These are phyloP conservation scores for Aleiodes sp. DNA, from an alignment of 1,140 invertebrate species.

Conservation along the genomic window DNA sequence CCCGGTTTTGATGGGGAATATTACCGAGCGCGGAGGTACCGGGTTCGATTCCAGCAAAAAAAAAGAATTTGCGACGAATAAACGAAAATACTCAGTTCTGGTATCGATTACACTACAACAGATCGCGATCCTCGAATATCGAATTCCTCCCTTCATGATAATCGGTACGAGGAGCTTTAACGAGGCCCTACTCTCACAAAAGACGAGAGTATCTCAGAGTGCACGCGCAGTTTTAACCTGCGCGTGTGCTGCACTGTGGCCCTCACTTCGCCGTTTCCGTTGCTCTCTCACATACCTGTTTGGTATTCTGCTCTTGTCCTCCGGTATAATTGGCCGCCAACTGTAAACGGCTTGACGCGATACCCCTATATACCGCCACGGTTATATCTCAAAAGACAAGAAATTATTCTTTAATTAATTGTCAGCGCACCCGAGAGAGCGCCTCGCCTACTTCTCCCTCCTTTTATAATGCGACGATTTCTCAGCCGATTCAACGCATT, in stretches of 20 bases:
- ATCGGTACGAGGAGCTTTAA: neutral
- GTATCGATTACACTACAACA: too few species aligned
- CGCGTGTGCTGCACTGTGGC: conserved; percentile 30
- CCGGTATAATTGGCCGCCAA: conserved; percentile 65
- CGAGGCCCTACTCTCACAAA: neutral
- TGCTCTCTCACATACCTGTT: conserved; percentile 45
- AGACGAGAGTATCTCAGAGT: neutral
- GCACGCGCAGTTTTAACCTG: conserved; percentile 1
- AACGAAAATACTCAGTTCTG: too few species aligned
- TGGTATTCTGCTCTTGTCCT: conserved; percentile 63
- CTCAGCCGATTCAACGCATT: neutral
- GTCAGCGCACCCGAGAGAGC: conserved; percentile 53
- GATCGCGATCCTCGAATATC: too few species aligned
- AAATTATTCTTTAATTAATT: conserved; percentile 69
- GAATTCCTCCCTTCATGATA: too few species aligned
- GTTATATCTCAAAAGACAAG: conserved; percentile 53
- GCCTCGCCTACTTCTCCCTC: neutral
- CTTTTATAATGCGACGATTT: conserved; percentile 17
- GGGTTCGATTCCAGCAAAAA: too few species aligned
- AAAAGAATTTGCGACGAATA: too few species aligned
- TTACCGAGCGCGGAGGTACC: too few species aligned
- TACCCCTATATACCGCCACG: conserved; percentile 8
- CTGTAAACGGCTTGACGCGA: conserved; percentile 51
- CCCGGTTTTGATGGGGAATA: too few species aligned
- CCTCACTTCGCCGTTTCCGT: conserved; percentile 26